Percentiles rank a stretch among this genome's conserved stretches.
phyloP scores from a whole-genome alignment of 2,113 vertebrate species.

The Empidonax traillii region DNA sequence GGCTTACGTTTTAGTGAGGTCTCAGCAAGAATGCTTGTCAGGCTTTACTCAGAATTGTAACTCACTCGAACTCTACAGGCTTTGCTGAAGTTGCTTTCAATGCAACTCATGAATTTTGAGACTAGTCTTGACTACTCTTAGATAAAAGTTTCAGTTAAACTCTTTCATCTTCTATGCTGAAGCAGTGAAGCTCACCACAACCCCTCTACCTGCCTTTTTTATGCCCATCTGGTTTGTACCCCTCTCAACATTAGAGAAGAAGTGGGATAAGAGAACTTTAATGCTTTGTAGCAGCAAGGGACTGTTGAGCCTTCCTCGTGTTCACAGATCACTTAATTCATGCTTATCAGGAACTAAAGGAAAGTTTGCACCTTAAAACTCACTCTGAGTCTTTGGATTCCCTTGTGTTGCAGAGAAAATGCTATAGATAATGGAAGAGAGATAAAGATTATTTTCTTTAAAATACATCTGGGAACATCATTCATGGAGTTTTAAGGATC shows the following conservation, averaged over 20 bases:
- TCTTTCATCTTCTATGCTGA: not conserved
- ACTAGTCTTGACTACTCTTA: not conserved
- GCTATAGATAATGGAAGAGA: not conserved
- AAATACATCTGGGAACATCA: not conserved
- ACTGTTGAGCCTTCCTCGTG: not conserved
- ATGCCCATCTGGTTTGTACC: not conserved
- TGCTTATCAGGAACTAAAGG: not conserved
- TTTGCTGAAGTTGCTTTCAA: not conserved
- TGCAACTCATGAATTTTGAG: not conserved
- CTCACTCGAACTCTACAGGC: not conserved
- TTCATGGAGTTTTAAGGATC: not conserved
- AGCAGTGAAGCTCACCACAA: not conserved
- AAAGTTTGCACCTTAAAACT: not conserved
- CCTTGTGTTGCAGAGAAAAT: not conserved
- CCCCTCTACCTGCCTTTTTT: fast-evolving
- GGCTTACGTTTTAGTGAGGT: not conserved
- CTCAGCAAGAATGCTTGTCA: not conserved
- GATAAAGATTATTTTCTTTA: not conserved
- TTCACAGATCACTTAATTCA: not conserved
- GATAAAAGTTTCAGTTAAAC: not conserved
- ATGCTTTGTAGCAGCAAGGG: not conserved
- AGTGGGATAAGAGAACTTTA: not conserved
- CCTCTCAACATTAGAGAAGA: not conserved
- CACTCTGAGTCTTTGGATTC: not conserved
- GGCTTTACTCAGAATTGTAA: not conserved